Conservation (phyloP, 2,797 vertebrate genomes). For the Clarias pachynema region DNA sequence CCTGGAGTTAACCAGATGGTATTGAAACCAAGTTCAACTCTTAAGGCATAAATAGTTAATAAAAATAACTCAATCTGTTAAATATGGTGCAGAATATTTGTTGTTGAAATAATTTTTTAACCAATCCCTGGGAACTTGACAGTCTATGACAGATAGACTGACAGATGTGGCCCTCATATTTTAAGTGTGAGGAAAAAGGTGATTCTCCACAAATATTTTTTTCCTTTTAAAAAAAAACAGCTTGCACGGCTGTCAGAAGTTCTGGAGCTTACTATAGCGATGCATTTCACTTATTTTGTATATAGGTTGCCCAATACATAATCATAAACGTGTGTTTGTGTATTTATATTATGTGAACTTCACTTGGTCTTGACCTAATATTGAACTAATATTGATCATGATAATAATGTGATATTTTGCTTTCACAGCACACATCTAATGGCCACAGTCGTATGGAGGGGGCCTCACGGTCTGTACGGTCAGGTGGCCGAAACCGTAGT, state of each 20-base stretch:
- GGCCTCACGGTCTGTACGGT: slow-evolving; percentile 73
- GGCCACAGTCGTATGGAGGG: slow-evolving; percentile 84
- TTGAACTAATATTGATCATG: not conserved
- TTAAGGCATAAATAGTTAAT: not conserved
- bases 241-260: not conserved
- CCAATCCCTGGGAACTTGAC: not conserved
- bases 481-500: slow-evolving; percentile 86
- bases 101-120: not conserved
- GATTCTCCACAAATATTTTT: not conserved
- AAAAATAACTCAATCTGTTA: not conserved
- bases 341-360: not conserved
- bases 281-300: not conserved
- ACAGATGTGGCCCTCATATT: not conserved
- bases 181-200: not conserved
- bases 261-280: not conserved
- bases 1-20: not conserved
- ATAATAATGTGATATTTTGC: slow-evolving; percentile 6
- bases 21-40: not conserved
- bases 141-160: not conserved
- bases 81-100: not conserved
- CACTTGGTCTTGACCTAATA: not conserved
- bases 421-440: slow-evolving; percentile 82
- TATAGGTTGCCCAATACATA: too few relatives aligned
- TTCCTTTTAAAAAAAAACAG: not conserved
- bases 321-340: not conserved